These are phyloP conservation scores for Dasysyrphus tricinctus DNA, from an alignment of 2,888 invertebrate species.

Conservation along the genomic window DNA sequence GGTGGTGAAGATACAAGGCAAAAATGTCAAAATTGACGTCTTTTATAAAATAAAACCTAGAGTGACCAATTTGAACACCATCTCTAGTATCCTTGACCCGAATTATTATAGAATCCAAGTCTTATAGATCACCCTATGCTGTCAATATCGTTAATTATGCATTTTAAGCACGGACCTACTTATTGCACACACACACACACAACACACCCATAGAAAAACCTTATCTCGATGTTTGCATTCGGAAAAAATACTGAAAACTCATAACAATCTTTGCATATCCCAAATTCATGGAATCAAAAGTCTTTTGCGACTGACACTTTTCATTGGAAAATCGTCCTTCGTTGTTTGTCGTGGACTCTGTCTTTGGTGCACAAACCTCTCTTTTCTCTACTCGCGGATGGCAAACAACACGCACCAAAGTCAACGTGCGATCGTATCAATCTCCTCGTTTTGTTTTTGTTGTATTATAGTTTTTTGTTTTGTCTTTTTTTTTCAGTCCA, in stretches of 20 bases:
- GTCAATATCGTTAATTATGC: neutral
- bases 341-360: neutral
- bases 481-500: constrained; percentile 31
- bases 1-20: too few relatives aligned
- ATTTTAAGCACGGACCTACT: neutral
- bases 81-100: constrained; percentile 6
- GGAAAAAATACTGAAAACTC: constrained; percentile 13
- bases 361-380: constrained; percentile 10
- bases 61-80: too few relatives aligned
- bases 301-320: constrained; percentile 54
- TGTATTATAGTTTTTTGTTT: neutral
- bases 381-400: constrained; percentile 1
- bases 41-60: too few relatives aligned
- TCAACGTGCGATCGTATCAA: constrained; percentile 65
- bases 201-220: constrained; percentile 2
- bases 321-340: constrained; percentile 53
- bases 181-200: neutral
- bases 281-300: constrained; percentile 62
- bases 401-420: constrained; percentile 35
- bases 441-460: neutral
- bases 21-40: too few relatives aligned
- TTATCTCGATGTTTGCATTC: constrained; percentile 19
- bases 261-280: constrained; percentile 27
- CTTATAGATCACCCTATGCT: neutral
- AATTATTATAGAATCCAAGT: neutral